These are phyloP conservation scores for Chanos chanos DNA, from an alignment of 2,797 vertebrate genomes.

Conservation along the genomic window DNA sequence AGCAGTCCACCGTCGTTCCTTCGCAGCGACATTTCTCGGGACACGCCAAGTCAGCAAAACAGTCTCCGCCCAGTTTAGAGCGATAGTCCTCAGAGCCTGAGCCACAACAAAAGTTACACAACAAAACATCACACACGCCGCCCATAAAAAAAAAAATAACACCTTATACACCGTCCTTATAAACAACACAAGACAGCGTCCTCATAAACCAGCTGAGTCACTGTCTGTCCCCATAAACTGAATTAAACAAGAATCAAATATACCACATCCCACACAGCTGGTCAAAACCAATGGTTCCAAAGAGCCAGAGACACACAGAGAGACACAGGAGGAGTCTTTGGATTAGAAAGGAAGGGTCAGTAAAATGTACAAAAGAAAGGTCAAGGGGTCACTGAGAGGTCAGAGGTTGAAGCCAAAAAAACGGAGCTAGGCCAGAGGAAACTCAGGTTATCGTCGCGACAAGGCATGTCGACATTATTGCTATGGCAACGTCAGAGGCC, in stretches of 20 bases:
- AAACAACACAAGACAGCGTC: no score
- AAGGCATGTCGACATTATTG: no score
- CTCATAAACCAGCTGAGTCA: no score
- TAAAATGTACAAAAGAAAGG: constrained; percentile 6
- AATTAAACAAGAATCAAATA: no score
- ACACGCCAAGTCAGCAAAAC: constrained; percentile 94
- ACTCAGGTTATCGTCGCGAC: no score
- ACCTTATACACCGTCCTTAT: constrained; percentile 4
- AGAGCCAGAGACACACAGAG: not conserved
- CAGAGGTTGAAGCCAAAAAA: constrained; percentile 17
- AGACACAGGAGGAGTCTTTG: not conserved
- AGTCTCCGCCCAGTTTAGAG: constrained; percentile 93
- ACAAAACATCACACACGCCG: constrained; percentile 41
- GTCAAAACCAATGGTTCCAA: no score
- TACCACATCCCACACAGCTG: no score
- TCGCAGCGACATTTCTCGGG: constrained; percentile 97
- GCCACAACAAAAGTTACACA: constrained; percentile 60
- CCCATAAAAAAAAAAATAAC: constrained; percentile 4
- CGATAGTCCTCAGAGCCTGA: constrained; percentile 97
- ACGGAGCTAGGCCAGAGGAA: constrained; percentile 39
- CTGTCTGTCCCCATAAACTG: no score
- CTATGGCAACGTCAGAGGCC: constrained; percentile 31
- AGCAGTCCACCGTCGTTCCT: constrained; percentile 96
- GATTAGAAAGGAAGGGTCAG: not conserved
- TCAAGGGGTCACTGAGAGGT: constrained; percentile 13